Percentiles rank a stretch among this genome's conserved stretches.
phyloP scores from a whole-genome alignment of 2,797 vertebrate genomes.

The Leptatherina wallacei region DNA sequence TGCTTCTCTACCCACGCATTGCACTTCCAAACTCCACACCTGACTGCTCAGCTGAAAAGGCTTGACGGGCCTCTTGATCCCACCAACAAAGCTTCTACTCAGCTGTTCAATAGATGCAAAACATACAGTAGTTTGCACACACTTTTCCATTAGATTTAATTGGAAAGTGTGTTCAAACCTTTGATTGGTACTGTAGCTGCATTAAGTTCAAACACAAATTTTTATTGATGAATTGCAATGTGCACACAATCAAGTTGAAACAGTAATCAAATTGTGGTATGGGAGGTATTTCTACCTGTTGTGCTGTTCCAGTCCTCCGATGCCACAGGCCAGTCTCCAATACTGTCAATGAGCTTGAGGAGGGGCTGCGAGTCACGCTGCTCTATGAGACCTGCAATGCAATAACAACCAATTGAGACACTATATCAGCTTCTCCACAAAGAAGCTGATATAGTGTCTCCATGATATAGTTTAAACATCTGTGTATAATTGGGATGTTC shows the following conservation, averaged over 20 bases:
- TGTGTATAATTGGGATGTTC: no score
- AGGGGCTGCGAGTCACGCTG: slow-evolving; percentile 91
- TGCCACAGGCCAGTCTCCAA: slow-evolving; percentile 94
- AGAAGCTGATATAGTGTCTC: no score
- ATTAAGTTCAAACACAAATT: slow-evolving; percentile 27
- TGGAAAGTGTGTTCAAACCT: no score
- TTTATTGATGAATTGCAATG: slow-evolving; percentile 26
- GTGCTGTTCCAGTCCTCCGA: slow-evolving; percentile 88
- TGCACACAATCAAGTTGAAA: slow-evolving; percentile 19
- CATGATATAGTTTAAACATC: no score
- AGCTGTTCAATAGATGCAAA: slow-evolving; percentile 47
- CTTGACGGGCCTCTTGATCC: slow-evolving; percentile 49
- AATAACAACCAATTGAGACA: not conserved
- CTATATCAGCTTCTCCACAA: not conserved
- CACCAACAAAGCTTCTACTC: slow-evolving; percentile 44
- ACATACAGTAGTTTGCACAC: no score
- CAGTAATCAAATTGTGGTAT: slow-evolving; percentile 15
- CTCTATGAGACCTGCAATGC: slow-evolving; percentile 88
- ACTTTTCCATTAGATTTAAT: no score
- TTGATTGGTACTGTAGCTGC: slow-evolving; percentile 26
- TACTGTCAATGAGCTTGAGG: slow-evolving; percentile 83
- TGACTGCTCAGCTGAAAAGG: slow-evolving; percentile 59
- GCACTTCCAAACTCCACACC: slow-evolving; percentile 53
- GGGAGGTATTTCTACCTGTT: slow-evolving; percentile 80
- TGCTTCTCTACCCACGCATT: slow-evolving; percentile 59